phyloP scores from a whole-genome alignment of 2,797 vertebrate species.

The Streptopelia turtur region DNA sequence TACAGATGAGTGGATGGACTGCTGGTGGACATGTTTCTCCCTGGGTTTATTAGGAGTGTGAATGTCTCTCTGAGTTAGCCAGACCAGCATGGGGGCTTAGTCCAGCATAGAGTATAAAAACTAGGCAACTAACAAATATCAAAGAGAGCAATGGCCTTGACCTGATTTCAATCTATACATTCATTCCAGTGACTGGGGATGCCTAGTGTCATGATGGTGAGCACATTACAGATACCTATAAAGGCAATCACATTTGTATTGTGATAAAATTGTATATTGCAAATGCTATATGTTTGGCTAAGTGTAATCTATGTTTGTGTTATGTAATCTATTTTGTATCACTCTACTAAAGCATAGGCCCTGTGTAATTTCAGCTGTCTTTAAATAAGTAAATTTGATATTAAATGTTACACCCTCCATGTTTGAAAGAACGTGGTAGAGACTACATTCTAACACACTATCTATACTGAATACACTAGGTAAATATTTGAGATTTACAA shows the following conservation, averaged over 20 bases:
- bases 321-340: neutral
- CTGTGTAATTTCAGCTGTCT: neutral
- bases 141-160: neutral
- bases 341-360: neutral
- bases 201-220: neutral
- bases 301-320: neutral
- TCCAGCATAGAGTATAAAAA: neutral
- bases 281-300: neutral
- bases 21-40: neutral
- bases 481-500: neutral
- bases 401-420: neutral
- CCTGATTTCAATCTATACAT: neutral
- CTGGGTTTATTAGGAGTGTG: neutral
- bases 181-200: rapidly evolving
- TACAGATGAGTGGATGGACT: neutral
- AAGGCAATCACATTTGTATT: neutral
- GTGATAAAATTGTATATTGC: neutral
- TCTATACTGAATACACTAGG: neutral
- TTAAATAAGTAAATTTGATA: neutral
- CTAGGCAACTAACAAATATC: neutral
- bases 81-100: neutral
- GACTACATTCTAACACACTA: neutral
- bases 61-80: neutral
- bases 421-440: neutral
- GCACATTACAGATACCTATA: neutral